Percentiles rank a stretch among this genome's conserved stretches.
Evolutionary conservation across 2,888 invertebrate genomes (phyloP).

Genomic region (Caenorhabditis uteleia): DNA sequence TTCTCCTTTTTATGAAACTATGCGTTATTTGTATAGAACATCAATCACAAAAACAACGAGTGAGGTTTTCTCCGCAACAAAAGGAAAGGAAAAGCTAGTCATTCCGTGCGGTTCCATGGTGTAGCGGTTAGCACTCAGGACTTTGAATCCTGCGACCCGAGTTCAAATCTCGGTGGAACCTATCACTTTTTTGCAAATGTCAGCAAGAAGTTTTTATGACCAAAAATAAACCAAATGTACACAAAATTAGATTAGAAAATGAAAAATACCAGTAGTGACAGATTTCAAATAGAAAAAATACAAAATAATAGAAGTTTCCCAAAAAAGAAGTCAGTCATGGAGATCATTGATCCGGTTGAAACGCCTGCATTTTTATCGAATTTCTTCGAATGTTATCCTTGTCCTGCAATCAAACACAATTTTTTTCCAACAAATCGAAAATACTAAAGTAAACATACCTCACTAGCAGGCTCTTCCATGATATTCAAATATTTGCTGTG

Average conservation of each 20-base stretch:
- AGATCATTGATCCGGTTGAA: constrained; percentile 21
- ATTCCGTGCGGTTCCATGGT: constrained; percentile 49
- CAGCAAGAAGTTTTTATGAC: too few relatives aligned
- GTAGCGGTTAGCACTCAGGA: constrained; percentile 61
- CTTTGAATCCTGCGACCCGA: constrained; percentile 58
- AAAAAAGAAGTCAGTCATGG: too few relatives aligned
- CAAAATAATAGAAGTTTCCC: too few relatives aligned
- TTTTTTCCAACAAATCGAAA: neutral
- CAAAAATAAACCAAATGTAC: too few relatives aligned
- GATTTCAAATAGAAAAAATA: too few relatives aligned
- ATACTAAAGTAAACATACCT: constrained; percentile 9
- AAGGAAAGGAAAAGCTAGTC: too few relatives aligned
- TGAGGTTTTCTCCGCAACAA: too few relatives aligned
- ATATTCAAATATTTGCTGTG: constrained; percentile 66
- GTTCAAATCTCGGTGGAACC: constrained; percentile 61
- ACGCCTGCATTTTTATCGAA: constrained; percentile 24
- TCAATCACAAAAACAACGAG: too few relatives aligned
- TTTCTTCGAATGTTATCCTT: constrained; percentile 27
- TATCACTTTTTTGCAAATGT: too few relatives aligned
- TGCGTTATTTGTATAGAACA: neutral
- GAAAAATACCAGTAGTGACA: too few relatives aligned
- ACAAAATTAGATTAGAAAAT: too few relatives aligned
- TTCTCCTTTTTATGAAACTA: constrained; percentile 29
- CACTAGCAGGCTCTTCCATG: constrained; percentile 59
- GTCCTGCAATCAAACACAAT: constrained; percentile 8